Conservation (phyloP, 2,797 vertebrate genomes). For the Potorous gilbertii region DNA sequence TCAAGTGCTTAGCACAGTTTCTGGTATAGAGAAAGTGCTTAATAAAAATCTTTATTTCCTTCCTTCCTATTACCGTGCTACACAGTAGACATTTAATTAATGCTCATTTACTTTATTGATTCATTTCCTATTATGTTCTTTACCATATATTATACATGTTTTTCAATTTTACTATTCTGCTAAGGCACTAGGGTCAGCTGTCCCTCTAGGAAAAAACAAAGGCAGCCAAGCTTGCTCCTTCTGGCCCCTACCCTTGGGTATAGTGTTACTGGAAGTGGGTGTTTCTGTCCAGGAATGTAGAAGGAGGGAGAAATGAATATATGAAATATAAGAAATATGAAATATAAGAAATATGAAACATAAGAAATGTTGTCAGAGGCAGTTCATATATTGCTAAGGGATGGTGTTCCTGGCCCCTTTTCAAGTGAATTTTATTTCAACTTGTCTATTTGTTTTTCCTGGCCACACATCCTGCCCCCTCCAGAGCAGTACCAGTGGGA, state of each 20-base stretch:
- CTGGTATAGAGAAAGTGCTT: neutral
- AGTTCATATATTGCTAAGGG: conserved; percentile 67
- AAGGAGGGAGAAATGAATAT: conserved; percentile 59
- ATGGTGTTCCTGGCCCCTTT: conserved; percentile 70
- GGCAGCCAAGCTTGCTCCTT: conserved; percentile 52
- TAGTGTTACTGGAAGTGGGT: conserved; percentile 40
- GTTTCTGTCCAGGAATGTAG: conserved; percentile 43
- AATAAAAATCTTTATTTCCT: neutral
- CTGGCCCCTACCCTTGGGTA: conserved; percentile 8
- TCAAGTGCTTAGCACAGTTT: neutral
- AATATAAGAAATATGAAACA: too few relatives aligned
- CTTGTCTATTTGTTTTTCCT: conserved; percentile 83
- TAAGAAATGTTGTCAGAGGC: conserved; percentile 36
- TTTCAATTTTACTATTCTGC: conserved; percentile 14
- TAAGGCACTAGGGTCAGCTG: conserved; percentile 33
- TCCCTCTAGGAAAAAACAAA: conserved; percentile 45
- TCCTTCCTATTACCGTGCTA: neutral
- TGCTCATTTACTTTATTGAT: neutral
- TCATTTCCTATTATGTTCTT: neutral
- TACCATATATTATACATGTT: neutral
- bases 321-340: too few relatives aligned
- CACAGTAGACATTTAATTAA: neutral
- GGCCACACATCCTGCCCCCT: conserved; percentile 83
- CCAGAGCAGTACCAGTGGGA: conserved; percentile 77
- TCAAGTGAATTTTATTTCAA: conserved; percentile 82